A percentile compares a stretch with the other conserved stretches of the same genome.
Evolutionary conservation across 2,797 vertebrate genomes (phyloP).

Genomic region (Phalloptychus januarius): DNA sequence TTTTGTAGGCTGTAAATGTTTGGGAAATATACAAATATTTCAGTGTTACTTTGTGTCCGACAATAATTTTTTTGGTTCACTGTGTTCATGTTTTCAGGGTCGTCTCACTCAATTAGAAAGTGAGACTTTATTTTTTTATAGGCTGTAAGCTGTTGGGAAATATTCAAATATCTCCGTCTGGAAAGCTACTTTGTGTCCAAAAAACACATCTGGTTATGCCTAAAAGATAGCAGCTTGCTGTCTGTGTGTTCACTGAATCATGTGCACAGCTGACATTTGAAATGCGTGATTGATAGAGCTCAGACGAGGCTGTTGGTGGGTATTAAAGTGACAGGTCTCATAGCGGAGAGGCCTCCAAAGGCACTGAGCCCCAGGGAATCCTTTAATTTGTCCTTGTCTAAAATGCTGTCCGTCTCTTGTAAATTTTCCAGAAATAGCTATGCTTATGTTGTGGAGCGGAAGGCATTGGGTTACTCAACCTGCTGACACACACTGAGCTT

Average conservation of each 20-base stretch:
- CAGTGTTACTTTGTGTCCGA: background rate
- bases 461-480: constrained; percentile 36
- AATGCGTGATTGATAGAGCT: constrained; percentile 45
- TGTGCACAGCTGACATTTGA: constrained; percentile 23
- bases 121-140: background rate
- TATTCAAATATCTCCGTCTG: background rate
- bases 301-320: constrained; percentile 19
- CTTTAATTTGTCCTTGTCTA: constrained; percentile 62
- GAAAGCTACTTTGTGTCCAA: background rate
- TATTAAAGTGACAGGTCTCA: constrained; percentile 42
- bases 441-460: constrained; percentile 16
- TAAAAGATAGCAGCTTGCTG: constrained; percentile 4
- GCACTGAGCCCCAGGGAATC: constrained; percentile 41
- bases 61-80: background rate
- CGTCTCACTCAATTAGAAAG: background rate
- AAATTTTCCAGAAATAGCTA: constrained; percentile 55
- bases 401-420: constrained; percentile 32
- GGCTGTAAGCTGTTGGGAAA: background rate
- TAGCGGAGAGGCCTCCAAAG: constrained; percentile 38
- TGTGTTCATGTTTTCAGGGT: background rate
- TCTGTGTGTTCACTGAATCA: constrained; percentile 14
- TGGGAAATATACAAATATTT: background rate
- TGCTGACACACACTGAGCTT: constrained; percentile 29
- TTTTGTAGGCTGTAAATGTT: background rate
- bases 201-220: background rate